These are phyloP conservation scores for Drosophila nikananu DNA, from an alignment of 1,140 invertebrate species.

Conservation along the genomic window DNA sequence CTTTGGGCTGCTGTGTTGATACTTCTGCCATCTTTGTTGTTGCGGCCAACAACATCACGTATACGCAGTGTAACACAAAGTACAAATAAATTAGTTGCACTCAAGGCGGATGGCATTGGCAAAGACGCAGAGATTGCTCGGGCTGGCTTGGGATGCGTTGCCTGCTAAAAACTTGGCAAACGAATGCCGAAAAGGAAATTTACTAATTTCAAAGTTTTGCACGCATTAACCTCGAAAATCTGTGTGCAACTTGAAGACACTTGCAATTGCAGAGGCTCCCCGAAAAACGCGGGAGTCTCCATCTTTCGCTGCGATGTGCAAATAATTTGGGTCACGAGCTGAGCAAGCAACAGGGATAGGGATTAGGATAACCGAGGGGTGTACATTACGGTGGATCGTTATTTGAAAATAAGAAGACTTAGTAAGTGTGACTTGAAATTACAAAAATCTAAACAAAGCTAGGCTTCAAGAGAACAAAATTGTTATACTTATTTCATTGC, in stretches of 20 bases:
- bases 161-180: conserved; percentile 48
- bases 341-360: conserved; percentile 44
- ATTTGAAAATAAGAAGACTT: neutral
- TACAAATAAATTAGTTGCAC: conserved; percentile 83
- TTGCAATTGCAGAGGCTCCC: conserved; percentile 53
- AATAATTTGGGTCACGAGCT: conserved; percentile 82
- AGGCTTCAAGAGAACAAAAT: neutral
- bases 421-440: no score
- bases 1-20: conserved; percentile 41
- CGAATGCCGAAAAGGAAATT: conserved; percentile 72
- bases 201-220: conserved; percentile 82
- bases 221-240: conserved; percentile 83
- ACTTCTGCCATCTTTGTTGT: conserved; percentile 46
- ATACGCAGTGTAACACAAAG: conserved; percentile 77
- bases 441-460: neutral
- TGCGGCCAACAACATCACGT: conserved; percentile 59
- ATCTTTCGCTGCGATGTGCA: conserved; percentile 41
- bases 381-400: conserved; percentile 10
- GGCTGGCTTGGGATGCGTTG: neutral
- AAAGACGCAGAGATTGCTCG: conserved; percentile 16
- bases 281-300: conserved; percentile 40
- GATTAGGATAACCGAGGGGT: conserved; percentile 16
- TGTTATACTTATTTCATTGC: neutral
- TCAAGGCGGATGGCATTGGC: conserved; percentile 48
- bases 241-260: conserved; percentile 73